phyloP scores from a whole-genome alignment of 1,140 invertebrate genomes.

The Melipona quadrifasciata region DNA sequence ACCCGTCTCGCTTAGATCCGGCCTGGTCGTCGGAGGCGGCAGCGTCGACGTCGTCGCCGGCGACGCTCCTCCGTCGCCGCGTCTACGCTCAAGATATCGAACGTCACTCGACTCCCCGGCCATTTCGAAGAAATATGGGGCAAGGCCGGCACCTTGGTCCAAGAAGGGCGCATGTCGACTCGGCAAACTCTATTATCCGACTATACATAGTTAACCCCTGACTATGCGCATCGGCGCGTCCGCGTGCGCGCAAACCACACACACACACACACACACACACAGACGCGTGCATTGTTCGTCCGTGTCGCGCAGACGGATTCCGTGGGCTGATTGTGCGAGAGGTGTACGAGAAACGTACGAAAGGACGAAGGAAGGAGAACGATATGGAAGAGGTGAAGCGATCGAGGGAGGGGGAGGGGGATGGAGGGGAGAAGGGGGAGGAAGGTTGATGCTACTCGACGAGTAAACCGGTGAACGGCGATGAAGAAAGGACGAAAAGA shows the following conservation, averaged over 20 bases:
- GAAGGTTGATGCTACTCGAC: constrained; percentile 25
- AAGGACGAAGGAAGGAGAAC: constrained; percentile 25
- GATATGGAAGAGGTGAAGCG: not conserved
- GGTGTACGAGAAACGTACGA: not conserved
- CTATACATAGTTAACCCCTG: constrained; percentile 65
- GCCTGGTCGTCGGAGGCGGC: constrained; percentile 17
- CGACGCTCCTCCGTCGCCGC: constrained; percentile 41
- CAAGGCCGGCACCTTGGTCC: constrained; percentile 69
- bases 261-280: no score
- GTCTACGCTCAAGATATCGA: constrained; percentile 64
- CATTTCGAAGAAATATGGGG: constrained; percentile 69
- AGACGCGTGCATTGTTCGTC: no score
- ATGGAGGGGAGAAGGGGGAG: rapidly evolving
- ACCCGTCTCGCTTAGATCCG: not conserved
- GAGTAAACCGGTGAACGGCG: constrained; percentile 26
- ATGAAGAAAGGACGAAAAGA: constrained; percentile 41
- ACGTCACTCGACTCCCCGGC: constrained; percentile 64
- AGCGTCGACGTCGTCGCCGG: constrained; percentile 15
- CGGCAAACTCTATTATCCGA: constrained; percentile 67
- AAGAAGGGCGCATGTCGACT: constrained; percentile 69
- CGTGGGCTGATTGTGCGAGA: not conserved
- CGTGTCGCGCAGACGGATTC: not conserved
- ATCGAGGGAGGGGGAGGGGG: no score
- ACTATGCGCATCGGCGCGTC: constrained; percentile 33
- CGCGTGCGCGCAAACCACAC: not conserved